Base-by-base conservation (phyloP, 2,888 invertebrate genomes). In the Protophormia terraenovae region DNA sequence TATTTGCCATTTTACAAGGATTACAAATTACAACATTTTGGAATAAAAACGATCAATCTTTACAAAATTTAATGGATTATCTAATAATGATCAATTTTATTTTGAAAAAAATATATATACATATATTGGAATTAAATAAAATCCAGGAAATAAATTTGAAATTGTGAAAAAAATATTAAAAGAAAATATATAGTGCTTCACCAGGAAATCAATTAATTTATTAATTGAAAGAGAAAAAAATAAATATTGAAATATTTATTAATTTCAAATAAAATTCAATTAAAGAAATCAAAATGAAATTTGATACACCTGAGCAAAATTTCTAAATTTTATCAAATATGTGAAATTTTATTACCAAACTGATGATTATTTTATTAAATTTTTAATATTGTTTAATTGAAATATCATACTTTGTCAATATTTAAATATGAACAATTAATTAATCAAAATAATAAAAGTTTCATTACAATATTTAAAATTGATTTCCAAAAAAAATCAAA, bases 21-120 rank as follows among this genome's bases (percentile, higher is more conserved):
- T 86, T 87, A 81, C 27, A 55, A 35, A n/a, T n/a, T 55, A 19
- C 50, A 67, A 45, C 60, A 12, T 71, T 71, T 38, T 58, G 71
- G 75, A 83, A 73, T 82, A 73, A 27, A 62, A 62, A 55, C 35
- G 3, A 38, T 35, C 41, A 50, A 35, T n/a, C 72, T n/a, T 24
- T 45, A 76, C 10, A 83, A 69, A n/a, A 83, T 53, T 64, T 78
- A 81, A 84, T 84, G 88, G 87, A 88, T 88, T 88, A 87, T 78
- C 10, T n/a, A 62, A 83, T 41, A 50, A 60, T 8, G 19, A 14
- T 14, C 64, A n/a, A 67, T 22, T 50, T 67, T 19, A 47, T n/a
- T n/a, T 41, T n/a, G 8, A 2, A 2, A 47, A n/a, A n/a, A n/a
- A n/a, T n/a, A n/a, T n/a, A n/a, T n/a, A n/a, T n/a, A n/a, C n/a